Evolutionary conservation across 2,888 invertebrate genomes (phyloP).

Genomic region (Phyllotreta striolata): DNA sequence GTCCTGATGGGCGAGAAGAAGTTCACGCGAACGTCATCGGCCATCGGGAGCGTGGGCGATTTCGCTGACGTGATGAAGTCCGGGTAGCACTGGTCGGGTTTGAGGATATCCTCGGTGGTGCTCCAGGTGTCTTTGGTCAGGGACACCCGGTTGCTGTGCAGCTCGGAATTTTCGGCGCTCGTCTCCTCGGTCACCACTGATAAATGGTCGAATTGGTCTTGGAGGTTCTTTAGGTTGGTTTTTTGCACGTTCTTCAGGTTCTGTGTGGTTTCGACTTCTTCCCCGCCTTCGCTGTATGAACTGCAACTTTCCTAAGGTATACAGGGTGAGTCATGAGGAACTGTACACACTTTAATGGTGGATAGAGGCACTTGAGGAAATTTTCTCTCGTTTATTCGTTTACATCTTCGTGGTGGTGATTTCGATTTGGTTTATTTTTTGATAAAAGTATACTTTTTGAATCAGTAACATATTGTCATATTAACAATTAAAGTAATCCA

Average conservation of each 20-base stretch:
- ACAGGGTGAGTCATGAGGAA: no score
- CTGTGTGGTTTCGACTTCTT: constrained; percentile 60
- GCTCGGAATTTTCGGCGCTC: constrained; percentile 59
- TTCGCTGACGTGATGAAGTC: constrained; percentile 45
- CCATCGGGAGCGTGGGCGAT: constrained; percentile 48
- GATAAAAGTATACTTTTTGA: no score
- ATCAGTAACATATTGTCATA: no score
- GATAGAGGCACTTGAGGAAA: no score
- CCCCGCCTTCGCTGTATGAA: constrained; percentile 58
- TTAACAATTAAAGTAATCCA: no score
- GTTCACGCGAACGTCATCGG: constrained; percentile 44
- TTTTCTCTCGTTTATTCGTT: not conserved
- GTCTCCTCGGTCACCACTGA: constrained; percentile 81
- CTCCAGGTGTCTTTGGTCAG: constrained; percentile 50
- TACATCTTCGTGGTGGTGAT: no score
- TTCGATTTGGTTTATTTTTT: no score
- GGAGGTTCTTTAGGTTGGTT: constrained; percentile 62
- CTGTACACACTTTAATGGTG: no score
- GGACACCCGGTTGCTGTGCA: constrained; percentile 51
- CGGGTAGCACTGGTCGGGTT: constrained; percentile 60
- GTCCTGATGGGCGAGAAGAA: constrained; percentile 52
- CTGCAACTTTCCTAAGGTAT: constrained; percentile 54
- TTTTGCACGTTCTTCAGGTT: constrained; percentile 61
- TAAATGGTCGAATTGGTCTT: constrained; percentile 75
- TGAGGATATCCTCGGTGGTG: constrained; percentile 51